Evolutionary conservation across 2,113 vertebrate genomes (phyloP).

Genomic region (Silurus asotus): DNA sequence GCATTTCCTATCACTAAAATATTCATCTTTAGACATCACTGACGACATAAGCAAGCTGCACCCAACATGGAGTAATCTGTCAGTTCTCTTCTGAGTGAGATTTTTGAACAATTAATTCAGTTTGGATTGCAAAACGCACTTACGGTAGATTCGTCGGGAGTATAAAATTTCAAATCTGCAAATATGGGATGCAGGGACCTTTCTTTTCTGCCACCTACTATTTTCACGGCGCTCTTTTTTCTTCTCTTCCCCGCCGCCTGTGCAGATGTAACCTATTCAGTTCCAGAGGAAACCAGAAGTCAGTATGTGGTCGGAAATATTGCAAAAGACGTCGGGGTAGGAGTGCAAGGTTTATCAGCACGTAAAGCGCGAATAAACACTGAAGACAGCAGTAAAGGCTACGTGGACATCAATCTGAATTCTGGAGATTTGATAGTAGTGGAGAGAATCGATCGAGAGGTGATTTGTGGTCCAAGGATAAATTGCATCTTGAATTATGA

Average conservation of each 20-base stretch:
- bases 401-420: constrained; percentile 45
- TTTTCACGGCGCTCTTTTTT: constrained; percentile 30
- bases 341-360: constrained; percentile 29
- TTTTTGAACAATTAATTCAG: neutral
- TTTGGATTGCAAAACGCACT: neutral
- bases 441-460: constrained; percentile 53
- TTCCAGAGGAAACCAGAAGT: constrained; percentile 50
- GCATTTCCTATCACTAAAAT: constrained; percentile 20
- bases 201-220: neutral
- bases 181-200: neutral
- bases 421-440: constrained; percentile 45
- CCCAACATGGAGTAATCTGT: neutral
- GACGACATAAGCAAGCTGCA: neutral
- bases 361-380: constrained; percentile 48
- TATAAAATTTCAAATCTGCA: neutral
- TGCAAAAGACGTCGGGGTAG: constrained; percentile 50
- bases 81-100: neutral
- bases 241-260: constrained; percentile 25
- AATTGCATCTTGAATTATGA: constrained; percentile 49
- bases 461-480: constrained; percentile 40
- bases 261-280: constrained; percentile 48
- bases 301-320: constrained; percentile 50
- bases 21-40: neutral
- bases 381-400: constrained; percentile 44
- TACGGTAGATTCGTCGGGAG: neutral